Evolutionary conservation across 2,888 invertebrate genomes (phyloP), one percentile per base, ranked within the genome.

Genomic region (Steinernema hermaphroditum): DNA sequence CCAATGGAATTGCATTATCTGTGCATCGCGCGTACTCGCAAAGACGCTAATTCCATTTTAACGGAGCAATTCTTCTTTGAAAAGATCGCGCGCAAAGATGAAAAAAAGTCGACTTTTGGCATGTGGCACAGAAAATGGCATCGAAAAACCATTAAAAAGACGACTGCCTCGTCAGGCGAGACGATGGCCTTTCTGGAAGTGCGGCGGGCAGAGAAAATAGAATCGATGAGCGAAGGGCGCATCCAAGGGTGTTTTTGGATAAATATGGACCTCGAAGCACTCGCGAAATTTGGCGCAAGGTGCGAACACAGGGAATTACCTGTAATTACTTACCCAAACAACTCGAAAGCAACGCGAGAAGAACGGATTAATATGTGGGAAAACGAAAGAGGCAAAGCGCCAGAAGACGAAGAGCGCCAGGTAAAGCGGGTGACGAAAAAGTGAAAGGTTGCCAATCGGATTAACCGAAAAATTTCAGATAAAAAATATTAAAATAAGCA

Each of bases 141-240:
- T 19, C 32, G 62, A 32, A 54, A 54, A 14, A 32, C 62, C 62
- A 62, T 62, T 62, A 62, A 62, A 62, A 37, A 37, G 6, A 37
- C 9, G 32, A 27, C 62, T 16, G 62, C 27, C 29, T 62, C 32
- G 27, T 4, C 46, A 19, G 16, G 62, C 29, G 62, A 29, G 16
- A 34, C 29, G 62, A 62, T 62, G 62, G 32, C 29, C 62, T 32
- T 62, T 62, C 9, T 8, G 37, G 37, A 12, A 29, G 62, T 32
- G 29, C 32, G 32, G 19, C 34, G 27, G 12, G 29, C 29, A 27
- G 16, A 2, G 46, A 46, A 16, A 16, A 19, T 6, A 16, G 32
- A 62, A 62, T 62, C 62, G 62, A 62, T 62, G 62, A 50, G 50
- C 24, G 19, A n/a, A 50, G 50, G 12, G 37, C 37, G 37, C 12